Percentiles rank a stretch among this genome's conserved stretches.
Conservation (phyloP, 2,797 vertebrate genomes). For the Mionectes olivaceus region DNA sequence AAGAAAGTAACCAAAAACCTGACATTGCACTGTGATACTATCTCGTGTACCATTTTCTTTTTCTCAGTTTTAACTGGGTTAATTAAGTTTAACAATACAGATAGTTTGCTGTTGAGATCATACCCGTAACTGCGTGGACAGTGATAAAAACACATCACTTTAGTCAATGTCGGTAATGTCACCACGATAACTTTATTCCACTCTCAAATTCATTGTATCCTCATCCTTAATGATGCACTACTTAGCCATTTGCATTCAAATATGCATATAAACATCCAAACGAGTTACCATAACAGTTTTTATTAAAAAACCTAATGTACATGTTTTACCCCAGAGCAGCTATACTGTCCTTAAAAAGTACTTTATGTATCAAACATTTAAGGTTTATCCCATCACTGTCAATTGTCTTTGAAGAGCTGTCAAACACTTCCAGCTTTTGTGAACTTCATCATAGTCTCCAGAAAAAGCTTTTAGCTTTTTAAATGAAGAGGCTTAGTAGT, state of each 20-base stretch:
- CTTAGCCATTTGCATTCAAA: neutral
- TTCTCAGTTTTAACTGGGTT: neutral
- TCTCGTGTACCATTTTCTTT: neutral
- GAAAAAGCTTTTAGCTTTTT: neutral
- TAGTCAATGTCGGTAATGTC: neutral
- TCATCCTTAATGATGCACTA: neutral
- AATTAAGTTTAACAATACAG: neutral
- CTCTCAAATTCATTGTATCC: neutral
- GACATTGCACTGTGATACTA: neutral
- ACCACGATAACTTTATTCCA: conserved; percentile 46
- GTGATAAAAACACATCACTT: neutral
- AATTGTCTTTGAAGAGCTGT: conserved; percentile 77
- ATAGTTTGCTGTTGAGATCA: neutral
- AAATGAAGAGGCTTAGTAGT: conserved; percentile 39
- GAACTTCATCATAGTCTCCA: neutral
- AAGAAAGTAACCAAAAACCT: neutral
- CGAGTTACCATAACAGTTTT: conserved; percentile 70
- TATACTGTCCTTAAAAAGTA: conserved; percentile 73
- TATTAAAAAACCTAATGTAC: conserved; percentile 78
- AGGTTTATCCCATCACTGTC: conserved; percentile 41
- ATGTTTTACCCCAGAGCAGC: conserved; percentile 56
- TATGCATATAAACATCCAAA: conserved; percentile 43
- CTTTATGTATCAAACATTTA: conserved; percentile 76
- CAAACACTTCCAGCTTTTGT: neutral
- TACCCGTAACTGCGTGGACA: rapidly evolving